Percentiles rank a stretch among this genome's conserved stretches.
phyloP scores from a whole-genome alignment of 2,113 vertebrate species.

The Hippolais icterina region DNA sequence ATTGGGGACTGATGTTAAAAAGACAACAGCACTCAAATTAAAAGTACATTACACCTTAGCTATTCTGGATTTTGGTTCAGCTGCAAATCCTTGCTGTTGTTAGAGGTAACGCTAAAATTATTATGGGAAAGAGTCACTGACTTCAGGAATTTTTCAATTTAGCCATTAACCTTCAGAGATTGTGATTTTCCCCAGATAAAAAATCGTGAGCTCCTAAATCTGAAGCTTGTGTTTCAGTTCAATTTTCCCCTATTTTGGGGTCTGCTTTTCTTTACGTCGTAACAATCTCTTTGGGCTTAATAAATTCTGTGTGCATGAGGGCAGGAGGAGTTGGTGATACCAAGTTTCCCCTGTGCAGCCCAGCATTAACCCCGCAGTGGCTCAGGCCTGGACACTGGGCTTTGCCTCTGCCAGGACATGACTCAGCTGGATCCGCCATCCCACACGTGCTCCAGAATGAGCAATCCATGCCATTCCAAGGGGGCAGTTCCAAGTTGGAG shows the following conservation, averaged over 20 bases:
- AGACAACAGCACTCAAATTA: neutral
- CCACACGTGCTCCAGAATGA: rapidly evolving
- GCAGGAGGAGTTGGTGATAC: neutral
- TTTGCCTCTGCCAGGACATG: rapidly evolving
- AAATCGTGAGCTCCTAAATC: neutral
- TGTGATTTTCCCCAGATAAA: neutral
- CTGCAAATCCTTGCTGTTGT: neutral
- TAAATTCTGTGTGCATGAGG: rapidly evolving
- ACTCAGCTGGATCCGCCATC: rapidly evolving
- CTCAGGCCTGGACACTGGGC: rapidly evolving
- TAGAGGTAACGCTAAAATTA: neutral
- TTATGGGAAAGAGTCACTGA: neutral
- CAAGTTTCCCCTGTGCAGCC: rapidly evolving
- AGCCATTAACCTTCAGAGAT: neutral
- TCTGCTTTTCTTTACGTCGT: neutral
- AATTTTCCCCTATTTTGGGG: rapidly evolving
- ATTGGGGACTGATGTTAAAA: neutral
- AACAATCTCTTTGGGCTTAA: neutral
- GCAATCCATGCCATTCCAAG: rapidly evolving
- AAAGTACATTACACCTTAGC: neutral
- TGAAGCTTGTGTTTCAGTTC: rapidly evolving
- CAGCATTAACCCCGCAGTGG: neutral
- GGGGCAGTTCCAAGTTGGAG: no score
- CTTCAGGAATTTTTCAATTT: neutral
- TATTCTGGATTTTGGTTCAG: neutral